These are phyloP conservation scores for Drosophila tsacasi DNA, from an alignment of 1,140 invertebrate species.

Conservation along the genomic window DNA sequence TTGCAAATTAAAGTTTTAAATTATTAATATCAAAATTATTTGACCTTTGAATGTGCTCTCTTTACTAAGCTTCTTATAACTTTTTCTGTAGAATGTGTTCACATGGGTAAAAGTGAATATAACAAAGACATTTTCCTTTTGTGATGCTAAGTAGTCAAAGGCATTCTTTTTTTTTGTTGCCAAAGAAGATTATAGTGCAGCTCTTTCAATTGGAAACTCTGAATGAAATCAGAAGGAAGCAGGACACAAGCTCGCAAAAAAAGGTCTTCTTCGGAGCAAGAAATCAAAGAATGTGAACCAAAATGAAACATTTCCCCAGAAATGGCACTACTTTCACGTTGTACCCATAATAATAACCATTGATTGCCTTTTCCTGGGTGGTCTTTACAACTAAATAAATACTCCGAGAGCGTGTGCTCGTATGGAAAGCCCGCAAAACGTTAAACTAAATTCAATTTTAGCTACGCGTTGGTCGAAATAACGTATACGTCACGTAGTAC, in stretches of 20 bases:
- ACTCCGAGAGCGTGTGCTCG: conserved; percentile 16
- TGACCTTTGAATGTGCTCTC: conserved; percentile 1
- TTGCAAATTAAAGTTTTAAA: conserved; percentile 27
- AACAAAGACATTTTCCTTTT: conserved; percentile 4
- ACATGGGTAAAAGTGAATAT: background rate
- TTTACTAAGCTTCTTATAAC: background rate
- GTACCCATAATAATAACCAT: conserved; percentile 37
- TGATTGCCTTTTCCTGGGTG: conserved; percentile 17
- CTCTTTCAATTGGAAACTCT: conserved; percentile 9
- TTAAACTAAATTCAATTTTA: conserved; percentile 59
- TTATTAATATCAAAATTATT: conserved; percentile 8
- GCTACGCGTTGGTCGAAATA: conserved; percentile 60
- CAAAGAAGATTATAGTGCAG: conserved; percentile 24
- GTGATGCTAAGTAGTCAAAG: conserved; percentile 20
- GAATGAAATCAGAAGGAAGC: background rate
- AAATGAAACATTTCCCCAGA: conserved; percentile 11
- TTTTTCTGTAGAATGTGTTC: background rate
- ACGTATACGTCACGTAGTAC: conserved; percentile 76
- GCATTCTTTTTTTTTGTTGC: background rate
- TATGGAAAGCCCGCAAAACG: conserved; percentile 20
- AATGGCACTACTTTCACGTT: conserved; percentile 20
- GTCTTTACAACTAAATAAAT: conserved; percentile 56
- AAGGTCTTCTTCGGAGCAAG: background rate
- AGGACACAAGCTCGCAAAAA: background rate
- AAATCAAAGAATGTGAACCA: background rate